A percentile compares a stretch with the other conserved stretches of the same genome.
phyloP scores from a whole-genome alignment of 1,140 invertebrate genomes.

The Brachionus asplanchnoidis region DNA sequence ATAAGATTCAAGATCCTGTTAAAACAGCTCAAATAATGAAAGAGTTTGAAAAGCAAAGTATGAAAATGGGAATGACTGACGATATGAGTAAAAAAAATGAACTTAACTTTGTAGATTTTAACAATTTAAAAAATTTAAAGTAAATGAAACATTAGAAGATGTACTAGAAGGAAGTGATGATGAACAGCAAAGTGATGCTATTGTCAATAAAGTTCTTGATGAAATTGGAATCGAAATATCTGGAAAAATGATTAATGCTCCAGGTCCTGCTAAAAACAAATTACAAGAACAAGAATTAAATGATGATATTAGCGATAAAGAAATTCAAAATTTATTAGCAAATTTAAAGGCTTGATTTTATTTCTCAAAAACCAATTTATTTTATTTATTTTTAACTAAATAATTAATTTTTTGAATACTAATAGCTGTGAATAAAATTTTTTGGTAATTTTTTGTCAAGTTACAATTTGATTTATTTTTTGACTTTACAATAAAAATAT shows the following conservation, averaged over 20 bases:
- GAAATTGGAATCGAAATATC: slow-evolving; percentile 91
- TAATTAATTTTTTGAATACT: neutral
- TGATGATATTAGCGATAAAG: neutral
- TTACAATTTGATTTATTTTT: no score
- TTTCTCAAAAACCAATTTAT: neutral
- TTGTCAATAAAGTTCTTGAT: slow-evolving; percentile 81
- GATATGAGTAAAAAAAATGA: slow-evolving; percentile 71
- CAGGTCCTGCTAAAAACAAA: neutral
- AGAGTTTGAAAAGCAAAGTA: slow-evolving; percentile 73
- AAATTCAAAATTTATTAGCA: slow-evolving; percentile 25
- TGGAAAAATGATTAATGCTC: slow-evolving; percentile 62
- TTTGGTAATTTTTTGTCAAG: no score
- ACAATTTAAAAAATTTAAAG: slow-evolving; percentile 58
- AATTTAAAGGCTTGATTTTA: slow-evolving; percentile 27
- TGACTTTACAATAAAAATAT: no score
- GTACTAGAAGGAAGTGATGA: slow-evolving; percentile 81
- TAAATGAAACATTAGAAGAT: slow-evolving; percentile 83
- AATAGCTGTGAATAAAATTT: no score
- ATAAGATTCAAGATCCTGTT: slow-evolving; percentile 77
- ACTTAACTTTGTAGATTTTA: neutral
- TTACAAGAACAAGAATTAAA: neutral
- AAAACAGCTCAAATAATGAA: slow-evolving; percentile 73
- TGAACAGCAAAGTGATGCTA: slow-evolving; percentile 77
- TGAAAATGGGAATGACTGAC: slow-evolving; percentile 87
- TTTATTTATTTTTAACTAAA: neutral